These are phyloP conservation scores for Rhynchophorus ferrugineus DNA, from an alignment of 1,140 invertebrate genomes.

Conservation along the genomic window DNA sequence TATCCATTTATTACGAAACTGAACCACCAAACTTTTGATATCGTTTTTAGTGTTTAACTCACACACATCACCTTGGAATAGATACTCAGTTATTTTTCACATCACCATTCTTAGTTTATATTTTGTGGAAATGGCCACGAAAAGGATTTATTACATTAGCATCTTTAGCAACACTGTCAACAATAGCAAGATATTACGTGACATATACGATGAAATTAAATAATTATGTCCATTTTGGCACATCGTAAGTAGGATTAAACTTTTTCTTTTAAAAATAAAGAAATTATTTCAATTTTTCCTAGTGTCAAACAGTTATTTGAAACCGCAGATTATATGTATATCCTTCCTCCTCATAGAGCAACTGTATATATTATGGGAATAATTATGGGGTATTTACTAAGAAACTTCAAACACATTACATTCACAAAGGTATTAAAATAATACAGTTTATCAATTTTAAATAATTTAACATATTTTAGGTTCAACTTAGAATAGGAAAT, in stretches of 20 bases:
- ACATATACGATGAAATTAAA: slow-evolving; percentile 56
- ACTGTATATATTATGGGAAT: slow-evolving; percentile 68
- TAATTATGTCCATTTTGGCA: slow-evolving; percentile 65
- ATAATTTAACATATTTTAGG: slow-evolving; percentile 37
- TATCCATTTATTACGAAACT: neutral
- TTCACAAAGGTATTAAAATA: slow-evolving; percentile 36
- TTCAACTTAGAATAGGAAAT: slow-evolving; percentile 46
- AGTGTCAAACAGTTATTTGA: slow-evolving; percentile 61
- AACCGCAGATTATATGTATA: slow-evolving; percentile 64
- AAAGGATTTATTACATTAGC: slow-evolving; percentile 47
- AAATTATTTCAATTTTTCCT: no score
- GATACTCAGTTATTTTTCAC: slow-evolving; percentile 72
- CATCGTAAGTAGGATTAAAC: slow-evolving; percentile 55
- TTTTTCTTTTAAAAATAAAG: no score
- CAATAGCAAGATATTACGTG: slow-evolving; percentile 55
- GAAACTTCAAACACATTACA: slow-evolving; percentile 39
- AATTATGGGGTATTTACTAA: slow-evolving; percentile 53
- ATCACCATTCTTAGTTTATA: slow-evolving; percentile 57
- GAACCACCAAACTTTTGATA: slow-evolving; percentile 4
- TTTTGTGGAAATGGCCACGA: slow-evolving; percentile 57
- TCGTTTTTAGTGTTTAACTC: slow-evolving; percentile 54
- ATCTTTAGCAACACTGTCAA: slow-evolving; percentile 51
- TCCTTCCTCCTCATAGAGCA: slow-evolving; percentile 57
- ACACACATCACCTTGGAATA: slow-evolving; percentile 66
- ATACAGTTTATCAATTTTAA: neutral